These are phyloP conservation scores for Catharus minimus DNA, from an alignment of 2,113 vertebrate species.

Conservation along the genomic window DNA sequence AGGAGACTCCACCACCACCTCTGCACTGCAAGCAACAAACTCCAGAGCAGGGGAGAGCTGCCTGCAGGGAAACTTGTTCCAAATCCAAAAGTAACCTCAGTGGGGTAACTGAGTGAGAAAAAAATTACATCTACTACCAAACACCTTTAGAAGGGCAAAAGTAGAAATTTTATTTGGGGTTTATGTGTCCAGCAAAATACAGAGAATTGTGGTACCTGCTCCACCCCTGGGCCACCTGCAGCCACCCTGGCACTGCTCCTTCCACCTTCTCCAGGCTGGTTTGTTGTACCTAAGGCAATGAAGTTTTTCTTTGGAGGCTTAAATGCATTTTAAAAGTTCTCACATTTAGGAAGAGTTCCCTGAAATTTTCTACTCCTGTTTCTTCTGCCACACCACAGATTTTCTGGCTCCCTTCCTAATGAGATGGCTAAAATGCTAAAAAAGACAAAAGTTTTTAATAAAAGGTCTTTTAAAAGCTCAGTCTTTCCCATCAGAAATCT, in stretches of 20 bases:
- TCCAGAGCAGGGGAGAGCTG: not conserved
- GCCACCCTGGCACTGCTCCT: not conserved
- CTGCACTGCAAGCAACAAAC: not conserved
- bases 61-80: not conserved
- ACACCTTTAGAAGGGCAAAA: not conserved
- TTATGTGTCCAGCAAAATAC: not conserved
- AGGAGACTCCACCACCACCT: not conserved
- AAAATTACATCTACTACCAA: not conserved
- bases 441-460: not conserved
- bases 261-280: accelerated
- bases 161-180: not conserved
- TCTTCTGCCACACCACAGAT: not conserved
- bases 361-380: not conserved
- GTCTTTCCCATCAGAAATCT: not conserved
- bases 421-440: not conserved
- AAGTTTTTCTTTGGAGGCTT: not conserved
- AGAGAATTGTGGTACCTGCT: not conserved
- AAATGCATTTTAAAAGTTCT: not conserved
- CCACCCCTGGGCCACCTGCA: not conserved
- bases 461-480: not conserved
- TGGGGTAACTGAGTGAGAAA: not conserved
- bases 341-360: not conserved
- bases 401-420: not conserved
- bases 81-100: not conserved
- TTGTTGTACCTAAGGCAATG: not conserved